Evolutionary conservation across 2,113 vertebrate genomes (phyloP), one percentile per base, ranked within the genome.

Genomic region (Dascyllus trimaculatus): DNA sequence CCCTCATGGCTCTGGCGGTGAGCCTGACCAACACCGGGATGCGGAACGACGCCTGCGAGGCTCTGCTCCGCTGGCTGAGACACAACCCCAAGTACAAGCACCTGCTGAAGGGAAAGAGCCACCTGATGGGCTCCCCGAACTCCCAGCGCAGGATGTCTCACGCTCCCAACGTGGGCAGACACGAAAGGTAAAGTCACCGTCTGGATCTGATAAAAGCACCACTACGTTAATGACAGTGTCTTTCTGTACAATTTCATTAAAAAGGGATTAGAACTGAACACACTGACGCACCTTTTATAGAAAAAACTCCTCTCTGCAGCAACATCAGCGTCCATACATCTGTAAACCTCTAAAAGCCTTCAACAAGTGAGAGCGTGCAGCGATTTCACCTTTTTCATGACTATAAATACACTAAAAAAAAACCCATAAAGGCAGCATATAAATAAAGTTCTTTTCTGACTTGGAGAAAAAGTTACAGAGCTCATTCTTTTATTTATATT

Each of bases 21-120:
- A 99, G 98, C 87, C 97, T 98, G 11, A 99, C 98, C 68, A 99
- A 99, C 91, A 99, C 96, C 0, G 96, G 97, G 45, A 97, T 97
- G 73, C 96, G 96, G 72, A 95, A 97, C 25, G 97, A 99, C 48
- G 98, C 98, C 45, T 98, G 96, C 1, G 97, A 98, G 45, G 94
- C 96, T 2, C 93, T 99, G 65, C 95, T 96, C 69, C 94, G 94
- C 48, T 99, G 98, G 98, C 93, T 99, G 83, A 96, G 89, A 77
- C 97, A 98, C 93, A 98, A 98, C 75, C 96, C 97, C 26, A 99
- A 97, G 83, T 98, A 99, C 92, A 99, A 97, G 81, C 95, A 97
- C 26, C 92, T 97, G 32, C 89, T 91, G 21, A 98, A 97, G 89
- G 95, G 93, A 85, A 97, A 96, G 90, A 67, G 11, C 14, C 89